Base-by-base conservation (phyloP, 1,140 invertebrate species). In the Riptortus pedestris region DNA sequence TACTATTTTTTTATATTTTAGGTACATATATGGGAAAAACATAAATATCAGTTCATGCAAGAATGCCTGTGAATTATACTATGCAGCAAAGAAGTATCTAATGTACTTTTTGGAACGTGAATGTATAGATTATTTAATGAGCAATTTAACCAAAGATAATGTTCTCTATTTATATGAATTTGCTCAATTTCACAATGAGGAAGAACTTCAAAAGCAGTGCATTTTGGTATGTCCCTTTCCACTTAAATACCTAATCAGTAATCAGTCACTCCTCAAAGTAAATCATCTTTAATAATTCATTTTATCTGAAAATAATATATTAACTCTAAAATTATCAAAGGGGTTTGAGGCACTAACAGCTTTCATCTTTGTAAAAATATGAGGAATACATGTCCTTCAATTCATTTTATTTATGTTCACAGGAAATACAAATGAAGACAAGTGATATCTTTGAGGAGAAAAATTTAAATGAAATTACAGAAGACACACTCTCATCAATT, bases 41-140 rank as follows among this genome's bases (percentile, higher is more conserved):
- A 85, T 90, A 47, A 83, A 85, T 66, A 80, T 91, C 11, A 80
- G 80, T 59, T 87, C 86, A 7, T 90, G 90, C 72, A 87, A 90
- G 68, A 83, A 90, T 70, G 88, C 87, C 0, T 90, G 87, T 74
- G 87, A 91, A 68, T 74, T 91, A 14, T 91, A 87, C 72, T 90
- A 91, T 74, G 88, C 86, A 62, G 88, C 88, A 14, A 91, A 91
- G 70, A 92, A 92, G 69, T 92, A 91, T 69, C 88, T 91, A 85
- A 71, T 92, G 20, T 88, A 88, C 0, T 81, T 84, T 73, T 76
- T 92, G 4, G 85, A 90, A 0, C 83, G 88, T 64, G 81, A 87
- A 69, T 92, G 90, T 71, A 90, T 86, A 0, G 81, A 83, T 63
- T 90, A 84, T 72, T 75, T 91, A 28, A 89, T 86, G 85, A 84